Evolutionary conservation across 1,140 invertebrate genomes (phyloP).

Genomic region (Drosophila repleta): DNA sequence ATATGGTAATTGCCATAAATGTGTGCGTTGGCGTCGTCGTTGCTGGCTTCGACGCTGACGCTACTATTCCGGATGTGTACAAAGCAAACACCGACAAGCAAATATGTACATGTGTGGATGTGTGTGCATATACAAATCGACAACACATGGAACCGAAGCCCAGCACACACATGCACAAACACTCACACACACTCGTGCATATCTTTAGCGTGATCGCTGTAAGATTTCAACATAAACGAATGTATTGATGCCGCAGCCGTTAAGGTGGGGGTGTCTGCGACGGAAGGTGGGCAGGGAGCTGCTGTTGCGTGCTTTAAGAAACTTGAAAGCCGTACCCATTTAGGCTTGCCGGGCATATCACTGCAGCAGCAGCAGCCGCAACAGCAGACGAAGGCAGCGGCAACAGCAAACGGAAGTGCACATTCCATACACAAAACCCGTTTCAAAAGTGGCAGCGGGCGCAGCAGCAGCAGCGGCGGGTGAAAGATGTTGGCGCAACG

Average conservation of each 20-base stretch:
- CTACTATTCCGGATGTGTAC: conserved; percentile 77
- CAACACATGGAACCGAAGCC: conserved; percentile 48
- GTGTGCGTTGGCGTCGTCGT: conserved; percentile 56
- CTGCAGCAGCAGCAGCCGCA: conserved; percentile 35
- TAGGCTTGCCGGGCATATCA: conserved; percentile 50
- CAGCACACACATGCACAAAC: conserved; percentile 18
- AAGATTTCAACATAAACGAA: conserved; percentile 62
- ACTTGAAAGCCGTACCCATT: conserved; percentile 78
- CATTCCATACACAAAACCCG: conserved; percentile 80
- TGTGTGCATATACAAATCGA: conserved; percentile 39
- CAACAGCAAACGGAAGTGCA: conserved; percentile 81
- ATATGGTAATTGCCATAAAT: conserved; percentile 81
- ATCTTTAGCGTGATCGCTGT: conserved; percentile 47
- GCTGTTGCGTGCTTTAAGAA: conserved; percentile 60
- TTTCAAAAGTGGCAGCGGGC: conserved; percentile 57
- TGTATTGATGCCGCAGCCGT: conserved; percentile 69
- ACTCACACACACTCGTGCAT: conserved; percentile 9
- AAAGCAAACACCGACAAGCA: conserved; percentile 60
- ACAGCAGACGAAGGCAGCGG: conserved; percentile 27
- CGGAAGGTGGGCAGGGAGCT: conserved; percentile 7
- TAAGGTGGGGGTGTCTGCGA: conserved; percentile 16
- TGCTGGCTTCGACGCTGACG: conserved; percentile 40
- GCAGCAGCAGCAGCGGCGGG: conserved; percentile 30
- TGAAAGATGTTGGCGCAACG: conserved; percentile 62
- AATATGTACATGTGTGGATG: conserved; percentile 12